These are phyloP conservation scores for Pachydiplax longipennis DNA, from an alignment of 2,888 invertebrate species.

Conservation along the genomic window DNA sequence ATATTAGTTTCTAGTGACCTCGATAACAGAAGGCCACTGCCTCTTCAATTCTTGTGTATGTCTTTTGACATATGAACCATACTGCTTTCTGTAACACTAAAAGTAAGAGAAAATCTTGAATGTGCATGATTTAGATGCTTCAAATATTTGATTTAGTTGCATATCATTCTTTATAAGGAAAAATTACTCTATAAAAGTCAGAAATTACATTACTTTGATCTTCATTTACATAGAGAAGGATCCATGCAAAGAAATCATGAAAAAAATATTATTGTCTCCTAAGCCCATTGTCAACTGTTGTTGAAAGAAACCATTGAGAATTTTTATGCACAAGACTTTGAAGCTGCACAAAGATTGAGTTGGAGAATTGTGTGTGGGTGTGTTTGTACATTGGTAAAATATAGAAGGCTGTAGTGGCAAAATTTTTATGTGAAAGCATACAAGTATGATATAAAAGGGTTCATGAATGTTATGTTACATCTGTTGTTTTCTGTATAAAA, in stretches of 20 bases:
- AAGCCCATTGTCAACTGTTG: conserved; percentile 34
- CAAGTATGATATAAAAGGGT: conserved; percentile 38
- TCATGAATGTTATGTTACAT: conserved; percentile 31
- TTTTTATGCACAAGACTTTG: conserved; percentile 39
- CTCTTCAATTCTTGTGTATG: neutral
- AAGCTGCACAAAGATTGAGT: conserved; percentile 27
- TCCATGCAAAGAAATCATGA: conserved; percentile 36
- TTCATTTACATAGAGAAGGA: conserved; percentile 26
- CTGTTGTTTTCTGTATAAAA: conserved; percentile 43
- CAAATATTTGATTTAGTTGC: neutral
- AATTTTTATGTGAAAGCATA: conserved; percentile 40
- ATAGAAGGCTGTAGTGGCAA: conserved; percentile 36
- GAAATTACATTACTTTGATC: neutral
- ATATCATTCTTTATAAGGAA: neutral
- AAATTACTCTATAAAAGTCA: neutral
- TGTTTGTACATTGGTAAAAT: conserved; percentile 42
- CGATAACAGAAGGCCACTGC: neutral
- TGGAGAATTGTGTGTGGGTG: conserved; percentile 31
- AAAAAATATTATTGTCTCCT: conserved; percentile 1
- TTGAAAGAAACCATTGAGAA: conserved; percentile 43
- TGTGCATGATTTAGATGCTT: conserved; percentile 25
- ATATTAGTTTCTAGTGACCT: neutral
- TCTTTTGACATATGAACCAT: neutral
- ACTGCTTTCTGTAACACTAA: neutral
- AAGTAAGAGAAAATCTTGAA: neutral